Percentiles rank a stretch among this genome's conserved stretches.
phyloP scores from a whole-genome alignment of 2,113 vertebrate species.

The Hemiprocne comata region DNA sequence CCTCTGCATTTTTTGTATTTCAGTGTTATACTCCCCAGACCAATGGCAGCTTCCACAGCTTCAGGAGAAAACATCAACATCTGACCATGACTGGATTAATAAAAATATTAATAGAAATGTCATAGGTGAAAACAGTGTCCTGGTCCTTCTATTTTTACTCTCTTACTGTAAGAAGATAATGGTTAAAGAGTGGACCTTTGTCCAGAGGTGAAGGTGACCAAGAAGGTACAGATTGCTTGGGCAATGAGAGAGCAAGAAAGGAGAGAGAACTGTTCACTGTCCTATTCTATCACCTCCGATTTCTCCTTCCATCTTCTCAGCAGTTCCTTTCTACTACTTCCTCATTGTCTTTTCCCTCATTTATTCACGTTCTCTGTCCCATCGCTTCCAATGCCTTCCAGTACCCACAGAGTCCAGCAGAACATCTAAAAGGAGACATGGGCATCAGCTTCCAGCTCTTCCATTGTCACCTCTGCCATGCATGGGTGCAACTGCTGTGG shows the following conservation, averaged over 20 bases:
- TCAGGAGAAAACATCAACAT: background rate
- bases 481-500: rapidly evolving
- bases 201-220: background rate
- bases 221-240: background rate
- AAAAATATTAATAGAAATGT: background rate
- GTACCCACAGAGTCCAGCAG: background rate
- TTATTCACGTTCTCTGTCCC: background rate
- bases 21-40: background rate
- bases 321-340: background rate
- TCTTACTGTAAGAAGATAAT: background rate
- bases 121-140: background rate
- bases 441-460: background rate
- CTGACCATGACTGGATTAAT: background rate
- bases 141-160: background rate
- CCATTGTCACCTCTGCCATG: rapidly evolving
- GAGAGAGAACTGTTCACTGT: background rate
- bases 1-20: background rate
- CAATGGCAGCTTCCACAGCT: background rate
- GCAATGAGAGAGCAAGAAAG: background rate
- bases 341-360: background rate
- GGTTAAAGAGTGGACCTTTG: background rate
- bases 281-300: background rate
- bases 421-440: background rate
- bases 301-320: background rate
- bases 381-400: background rate